phyloP scores from a whole-genome alignment of 53 echinoderm and acorn worm genomes.

The Echinometra lucunter region DNA sequence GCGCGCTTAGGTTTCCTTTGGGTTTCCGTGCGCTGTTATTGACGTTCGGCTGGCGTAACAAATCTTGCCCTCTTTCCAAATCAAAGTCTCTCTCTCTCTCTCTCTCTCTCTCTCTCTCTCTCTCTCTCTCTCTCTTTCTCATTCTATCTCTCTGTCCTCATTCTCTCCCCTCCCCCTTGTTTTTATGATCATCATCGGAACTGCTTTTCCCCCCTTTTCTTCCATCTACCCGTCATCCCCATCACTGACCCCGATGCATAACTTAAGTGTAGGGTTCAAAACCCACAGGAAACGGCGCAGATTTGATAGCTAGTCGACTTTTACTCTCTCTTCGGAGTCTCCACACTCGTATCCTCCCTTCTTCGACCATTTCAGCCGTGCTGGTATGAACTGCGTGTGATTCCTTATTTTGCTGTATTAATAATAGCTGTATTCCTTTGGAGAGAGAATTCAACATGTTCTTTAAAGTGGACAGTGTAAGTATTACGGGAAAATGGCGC shows the following conservation, averaged over 20 bases:
- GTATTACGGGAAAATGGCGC: too few species aligned
- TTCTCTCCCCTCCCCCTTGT: not conserved
- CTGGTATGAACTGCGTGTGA: not conserved
- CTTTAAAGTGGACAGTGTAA: not conserved
- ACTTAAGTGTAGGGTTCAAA: slow-evolving; percentile 35
- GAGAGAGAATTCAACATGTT: not conserved
- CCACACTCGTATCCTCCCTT: not conserved
- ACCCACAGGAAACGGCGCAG: not conserved
- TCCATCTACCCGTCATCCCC: not conserved
- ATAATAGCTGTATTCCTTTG: not conserved
- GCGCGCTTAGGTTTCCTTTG: slow-evolving; percentile 55
- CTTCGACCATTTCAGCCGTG: not conserved
- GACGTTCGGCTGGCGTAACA: slow-evolving; percentile 52
- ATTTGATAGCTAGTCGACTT: slow-evolving; percentile 44
- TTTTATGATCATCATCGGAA: too few species aligned
- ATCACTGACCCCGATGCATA: slow-evolving; percentile 19
- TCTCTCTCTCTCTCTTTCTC: not conserved
- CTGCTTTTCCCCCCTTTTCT: not conserved
- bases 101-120: not conserved
- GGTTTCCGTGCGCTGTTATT: slow-evolving; percentile 55
- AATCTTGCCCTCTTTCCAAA: slow-evolving; percentile 45
- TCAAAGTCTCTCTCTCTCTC: not conserved
- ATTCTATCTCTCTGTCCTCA: not conserved
- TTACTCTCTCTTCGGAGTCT: not conserved
- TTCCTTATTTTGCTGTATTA: not conserved